Conservation (phyloP, 2,797 vertebrate species). For the Rhinatrema bivittatum region DNA sequence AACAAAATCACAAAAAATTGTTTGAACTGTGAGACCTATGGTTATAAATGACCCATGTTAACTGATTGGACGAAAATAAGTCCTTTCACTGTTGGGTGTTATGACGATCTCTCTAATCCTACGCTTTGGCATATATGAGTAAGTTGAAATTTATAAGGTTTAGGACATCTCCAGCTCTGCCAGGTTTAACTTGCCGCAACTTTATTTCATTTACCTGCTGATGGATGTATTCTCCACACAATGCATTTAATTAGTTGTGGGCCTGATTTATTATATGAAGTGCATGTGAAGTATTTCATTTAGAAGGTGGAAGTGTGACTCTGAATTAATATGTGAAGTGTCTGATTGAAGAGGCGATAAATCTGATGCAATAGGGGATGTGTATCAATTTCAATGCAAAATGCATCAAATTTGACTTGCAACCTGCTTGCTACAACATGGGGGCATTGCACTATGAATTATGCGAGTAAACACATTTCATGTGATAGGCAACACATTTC, state of each 20-base stretch:
- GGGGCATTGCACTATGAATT: too few relatives aligned
- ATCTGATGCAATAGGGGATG: constrained; percentile 34
- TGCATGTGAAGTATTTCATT: constrained; percentile 44
- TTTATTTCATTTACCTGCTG: constrained; percentile 39
- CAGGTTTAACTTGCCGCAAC: constrained; percentile 14
- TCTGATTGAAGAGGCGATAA: constrained; percentile 26
- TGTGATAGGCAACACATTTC: background rate
- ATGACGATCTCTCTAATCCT: too few relatives aligned
- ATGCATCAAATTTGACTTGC: constrained; percentile 17
- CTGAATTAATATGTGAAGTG: constrained; percentile 29
- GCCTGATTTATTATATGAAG: constrained; percentile 42
- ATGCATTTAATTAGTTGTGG: constrained; percentile 41
- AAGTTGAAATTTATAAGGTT: too few relatives aligned
- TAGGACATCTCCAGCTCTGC: constrained; percentile 11
- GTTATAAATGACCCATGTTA: too few relatives aligned
- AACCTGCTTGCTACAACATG: background rate
- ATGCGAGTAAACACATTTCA: background rate
- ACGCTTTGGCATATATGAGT: too few relatives aligned
- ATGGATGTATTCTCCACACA: constrained; percentile 39
- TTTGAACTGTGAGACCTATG: too few relatives aligned
- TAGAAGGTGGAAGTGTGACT: constrained; percentile 43
- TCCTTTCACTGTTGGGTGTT: too few relatives aligned
- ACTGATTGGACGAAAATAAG: too few relatives aligned
- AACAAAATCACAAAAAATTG: too few relatives aligned
- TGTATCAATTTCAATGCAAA: constrained; percentile 32